Base-by-base conservation (phyloP, 2,888 invertebrate species). In the Macaria notata region DNA sequence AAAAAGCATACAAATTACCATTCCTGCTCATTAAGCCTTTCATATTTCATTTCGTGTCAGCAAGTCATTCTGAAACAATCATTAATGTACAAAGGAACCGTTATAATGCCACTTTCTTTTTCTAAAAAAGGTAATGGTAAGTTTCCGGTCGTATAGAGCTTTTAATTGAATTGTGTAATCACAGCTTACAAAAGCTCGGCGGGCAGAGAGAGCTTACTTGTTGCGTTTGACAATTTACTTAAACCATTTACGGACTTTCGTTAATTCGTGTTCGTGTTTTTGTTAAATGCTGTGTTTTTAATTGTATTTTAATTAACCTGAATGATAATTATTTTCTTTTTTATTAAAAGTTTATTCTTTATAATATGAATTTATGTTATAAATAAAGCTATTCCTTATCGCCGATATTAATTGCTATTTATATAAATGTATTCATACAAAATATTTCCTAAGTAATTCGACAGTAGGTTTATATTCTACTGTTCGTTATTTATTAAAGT, bases 161-260 rank as follows among this genome's bases (percentile, higher is more conserved):
- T 55, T 39, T 66, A 68, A 72, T 69, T 68, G 57, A 65, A 69
- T 55, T 30, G 51, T 39, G 41, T 70, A 69, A 72, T 66, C 54
- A 55, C 49, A 53, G 59, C 46, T 72, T 69, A 72, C 71, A 72
- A 76, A 74, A 71, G 63, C 62, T 72, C 62, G 56, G 62, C 44
- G 61, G 64, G 69, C 63, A 64, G 61, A 59, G 56, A 68, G 64
- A 64, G 67, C 76, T 58, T 67, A 84, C 84, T 84, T 84, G 84
- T 84, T 84, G 84, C 84, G 73, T 77, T 74, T 71, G 63, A 52
- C 29, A 29, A 38, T 42, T 36, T 31, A 36, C 44, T 44, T 19
- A 52, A 41, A 41, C 4, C 41, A 5, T 41, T 36, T 3, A 6
- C 33, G 33, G 33, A 36, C 3, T 36, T 36, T 7, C 33, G 33